Base-by-base conservation (phyloP, 2,113 vertebrate species). In the Terrapene triunguis region DNA sequence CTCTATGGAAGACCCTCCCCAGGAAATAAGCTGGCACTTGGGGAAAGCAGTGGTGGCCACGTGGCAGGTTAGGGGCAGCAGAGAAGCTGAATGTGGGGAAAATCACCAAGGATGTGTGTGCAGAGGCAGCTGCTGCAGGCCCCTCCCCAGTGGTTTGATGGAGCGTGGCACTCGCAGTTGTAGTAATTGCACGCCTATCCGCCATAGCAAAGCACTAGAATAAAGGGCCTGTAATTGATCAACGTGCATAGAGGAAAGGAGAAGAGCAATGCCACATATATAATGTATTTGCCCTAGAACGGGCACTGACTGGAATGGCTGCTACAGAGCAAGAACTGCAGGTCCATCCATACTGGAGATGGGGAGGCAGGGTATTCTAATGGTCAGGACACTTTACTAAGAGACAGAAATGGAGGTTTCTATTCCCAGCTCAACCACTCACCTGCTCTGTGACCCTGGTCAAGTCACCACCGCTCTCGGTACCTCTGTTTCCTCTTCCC, bases 361-460 rank as follows among this genome's bases (percentile, higher is more conserved):
- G 10, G 4, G n/a, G 14, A 32, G 6, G 59, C 59, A 62, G 29
- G 10, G 13, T 69, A n/a, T 7, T n/a, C 12, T 35, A 69, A 16
- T 69, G 32, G 21, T n/a, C 69, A 72, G 35, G 21, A 72, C 9
- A 5, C 3, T 1, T 10, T 6, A 1, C 35, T 0, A 17, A 87
- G 69, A 50, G 27, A 2, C 24, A 80, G 44, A 25, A 6, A 2
- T 9, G 6, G 22, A 50, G 2, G 9, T 7, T 57, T 80, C 65
- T 32, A 5, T 53, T 59, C 21, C 53, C 32, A n/a, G 16, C 4
- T 17, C 17, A 24, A 17, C 29, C 4, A 11, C 22, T 2, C 10
- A 22, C 13, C n/a, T 32, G 55, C 55, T 85, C 79, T 47, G 74
- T 27, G 24, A 69, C 82, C 80, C 84, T 54, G 57, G 57, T 27